A percentile compares a stretch with the other conserved stretches of the same genome.
Conservation (phyloP, 2,888 invertebrate genomes). For the Pandemis cinnamomeana region DNA sequence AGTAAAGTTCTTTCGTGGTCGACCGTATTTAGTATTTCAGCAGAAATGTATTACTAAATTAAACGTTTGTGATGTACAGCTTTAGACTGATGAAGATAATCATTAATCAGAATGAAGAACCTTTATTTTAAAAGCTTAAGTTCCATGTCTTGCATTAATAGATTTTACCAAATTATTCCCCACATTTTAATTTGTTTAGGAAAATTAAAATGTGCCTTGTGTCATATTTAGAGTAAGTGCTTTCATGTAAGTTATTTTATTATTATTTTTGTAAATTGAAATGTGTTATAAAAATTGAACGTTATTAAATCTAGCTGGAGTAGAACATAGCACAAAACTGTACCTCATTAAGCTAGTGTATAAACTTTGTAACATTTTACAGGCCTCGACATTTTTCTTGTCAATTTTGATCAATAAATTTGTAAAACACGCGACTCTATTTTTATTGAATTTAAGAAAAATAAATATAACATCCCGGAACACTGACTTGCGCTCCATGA, state of each 20-base stretch:
- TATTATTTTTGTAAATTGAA: conserved; percentile 5
- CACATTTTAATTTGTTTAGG: not conserved
- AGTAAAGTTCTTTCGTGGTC: no score
- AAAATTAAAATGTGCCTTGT: conserved; percentile 26
- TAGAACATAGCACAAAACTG: conserved; percentile 12
- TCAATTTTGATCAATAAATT: conserved; percentile 7
- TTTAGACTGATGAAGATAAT: not conserved
- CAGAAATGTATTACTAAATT: not conserved
- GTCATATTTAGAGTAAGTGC: conserved; percentile 18
- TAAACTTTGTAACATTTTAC: conserved; percentile 2
- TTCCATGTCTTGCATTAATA: not conserved
- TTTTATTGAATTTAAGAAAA: not conserved
- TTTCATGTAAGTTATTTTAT: conserved; percentile 3
- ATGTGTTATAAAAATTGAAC: not conserved
- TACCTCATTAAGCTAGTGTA: conserved; percentile 15
- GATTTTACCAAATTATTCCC: not conserved
- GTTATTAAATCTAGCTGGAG: not conserved
- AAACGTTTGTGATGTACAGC: not conserved
- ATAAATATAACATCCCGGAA: no score
- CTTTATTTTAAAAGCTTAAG: not conserved
- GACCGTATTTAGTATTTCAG: not conserved
- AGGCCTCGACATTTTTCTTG: conserved; percentile 5
- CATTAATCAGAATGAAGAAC: not conserved
- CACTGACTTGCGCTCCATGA: no score
- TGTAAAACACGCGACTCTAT: not conserved